phyloP scores from a whole-genome alignment of 2,113 vertebrate species.

The Myrmecobius fasciatus region DNA sequence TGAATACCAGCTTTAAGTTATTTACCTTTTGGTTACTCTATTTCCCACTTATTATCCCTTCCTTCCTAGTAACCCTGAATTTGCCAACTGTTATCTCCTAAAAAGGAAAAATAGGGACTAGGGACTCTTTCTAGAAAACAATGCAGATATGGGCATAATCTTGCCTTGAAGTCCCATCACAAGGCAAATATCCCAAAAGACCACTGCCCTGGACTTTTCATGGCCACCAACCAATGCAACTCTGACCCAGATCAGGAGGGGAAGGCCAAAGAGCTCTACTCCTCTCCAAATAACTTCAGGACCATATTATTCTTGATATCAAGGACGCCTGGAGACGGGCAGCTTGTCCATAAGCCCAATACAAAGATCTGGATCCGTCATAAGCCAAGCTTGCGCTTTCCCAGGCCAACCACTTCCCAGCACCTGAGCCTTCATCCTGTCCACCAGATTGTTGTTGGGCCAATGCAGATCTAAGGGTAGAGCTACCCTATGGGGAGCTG shows the following conservation, averaged over 20 bases:
- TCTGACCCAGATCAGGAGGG: conserved; percentile 7
- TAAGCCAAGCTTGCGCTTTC: not conserved
- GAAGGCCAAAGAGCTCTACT: conserved; percentile 1
- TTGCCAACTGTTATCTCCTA: not conserved
- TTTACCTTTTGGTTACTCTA: not conserved
- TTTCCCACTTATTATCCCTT: not conserved
- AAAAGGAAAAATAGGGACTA: conserved; percentile 9
- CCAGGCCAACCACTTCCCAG: not conserved
- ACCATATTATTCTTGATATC: not conserved
- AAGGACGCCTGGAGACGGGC: not conserved
- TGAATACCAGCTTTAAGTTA: not conserved
- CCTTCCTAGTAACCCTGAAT: not conserved
- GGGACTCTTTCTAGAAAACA: not conserved
- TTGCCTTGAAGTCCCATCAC: not conserved
- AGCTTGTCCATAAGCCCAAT: not conserved
- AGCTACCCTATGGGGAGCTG: not conserved
- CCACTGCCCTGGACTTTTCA: not conserved
- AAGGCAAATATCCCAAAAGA: not conserved
- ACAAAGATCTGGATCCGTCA: not conserved
- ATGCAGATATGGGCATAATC: not conserved
- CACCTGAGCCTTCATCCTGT: not conserved
- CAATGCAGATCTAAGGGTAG: no score
- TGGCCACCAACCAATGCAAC: not conserved
- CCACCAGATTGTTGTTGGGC: not conserved
- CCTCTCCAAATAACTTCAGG: not conserved